phyloP scores from a whole-genome alignment of 1,140 invertebrate species.

The Drosophila ironensis region DNA sequence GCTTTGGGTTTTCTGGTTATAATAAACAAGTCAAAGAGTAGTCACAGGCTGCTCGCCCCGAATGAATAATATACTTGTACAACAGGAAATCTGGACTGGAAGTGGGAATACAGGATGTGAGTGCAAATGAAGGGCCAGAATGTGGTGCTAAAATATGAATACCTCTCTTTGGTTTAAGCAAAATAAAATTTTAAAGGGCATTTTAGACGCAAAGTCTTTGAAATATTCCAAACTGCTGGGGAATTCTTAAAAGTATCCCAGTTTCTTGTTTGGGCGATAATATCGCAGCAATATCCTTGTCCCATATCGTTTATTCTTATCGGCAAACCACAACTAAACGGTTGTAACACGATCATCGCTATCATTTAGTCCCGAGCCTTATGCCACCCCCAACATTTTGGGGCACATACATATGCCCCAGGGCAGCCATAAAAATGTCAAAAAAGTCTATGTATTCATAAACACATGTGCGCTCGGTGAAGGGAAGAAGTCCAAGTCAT shows the following conservation, averaged over 20 bases:
- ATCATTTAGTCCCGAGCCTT: slow-evolving; percentile 13
- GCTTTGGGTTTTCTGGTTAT: slow-evolving; percentile 46
- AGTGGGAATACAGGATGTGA: not conserved
- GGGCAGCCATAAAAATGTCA: slow-evolving; percentile 71
- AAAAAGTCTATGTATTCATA: slow-evolving; percentile 73
- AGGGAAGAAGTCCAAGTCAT: slow-evolving; percentile 11
- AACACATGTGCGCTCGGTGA: slow-evolving; percentile 63
- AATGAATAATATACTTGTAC: slow-evolving; percentile 35
- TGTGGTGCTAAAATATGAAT: not conserved
- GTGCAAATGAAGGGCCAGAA: not conserved
- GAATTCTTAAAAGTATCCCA: no score
- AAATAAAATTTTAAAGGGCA: no score
- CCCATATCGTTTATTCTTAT: slow-evolving; percentile 11
- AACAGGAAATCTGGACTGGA: slow-evolving; percentile 23
- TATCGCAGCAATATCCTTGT: not conserved
- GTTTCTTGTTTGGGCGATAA: not conserved
- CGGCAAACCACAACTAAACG: slow-evolving; percentile 20
- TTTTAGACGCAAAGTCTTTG: no score
- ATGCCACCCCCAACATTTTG: slow-evolving; percentile 1
- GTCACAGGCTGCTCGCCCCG: slow-evolving; percentile 13
- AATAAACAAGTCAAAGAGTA: slow-evolving; percentile 64
- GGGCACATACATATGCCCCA: slow-evolving; percentile 32
- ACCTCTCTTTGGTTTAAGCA: not conserved
- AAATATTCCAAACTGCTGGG: no score
- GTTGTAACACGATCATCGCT: slow-evolving; percentile 42